phyloP scores from a whole-genome alignment of 2,797 vertebrate genomes.

The Protosalanx chinensis region DNA sequence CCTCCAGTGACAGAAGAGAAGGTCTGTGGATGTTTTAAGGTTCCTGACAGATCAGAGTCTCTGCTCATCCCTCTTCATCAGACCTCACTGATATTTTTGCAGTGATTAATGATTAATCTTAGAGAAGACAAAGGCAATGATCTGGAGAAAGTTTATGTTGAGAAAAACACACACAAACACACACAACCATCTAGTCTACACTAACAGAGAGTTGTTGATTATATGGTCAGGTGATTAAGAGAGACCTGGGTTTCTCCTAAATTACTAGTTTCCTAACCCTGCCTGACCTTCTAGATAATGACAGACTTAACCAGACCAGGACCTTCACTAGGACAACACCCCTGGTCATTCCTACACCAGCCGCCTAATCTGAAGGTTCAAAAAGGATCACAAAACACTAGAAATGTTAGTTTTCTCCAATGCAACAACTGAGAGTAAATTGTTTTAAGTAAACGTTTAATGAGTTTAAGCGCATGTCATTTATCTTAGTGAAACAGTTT shows the following conservation, averaged over 20 bases:
- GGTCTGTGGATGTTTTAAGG: too few species aligned
- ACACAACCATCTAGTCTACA: background rate
- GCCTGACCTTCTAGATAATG: slow-evolving; percentile 35
- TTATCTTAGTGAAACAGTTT: too few species aligned
- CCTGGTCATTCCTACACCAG: slow-evolving; percentile 29
- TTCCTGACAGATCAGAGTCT: too few species aligned
- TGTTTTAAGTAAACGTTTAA: background rate
- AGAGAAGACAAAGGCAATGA: background rate
- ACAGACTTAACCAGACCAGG: slow-evolving; percentile 10
- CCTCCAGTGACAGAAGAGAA: background rate
- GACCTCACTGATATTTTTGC: too few species aligned
- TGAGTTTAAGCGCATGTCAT: too few species aligned
- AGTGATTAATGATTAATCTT: background rate
- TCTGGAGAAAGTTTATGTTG: background rate
- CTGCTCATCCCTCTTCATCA: too few species aligned
- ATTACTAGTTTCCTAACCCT: slow-evolving; percentile 22
- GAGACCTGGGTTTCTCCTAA: slow-evolving; percentile 23
- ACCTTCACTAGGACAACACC: slow-evolving; percentile 45
- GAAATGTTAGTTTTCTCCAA: background rate
- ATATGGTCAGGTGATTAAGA: slow-evolving; percentile 22
- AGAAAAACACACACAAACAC: slow-evolving; percentile 15
- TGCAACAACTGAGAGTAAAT: background rate
- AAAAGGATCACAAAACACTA: background rate
- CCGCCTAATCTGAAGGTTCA: background rate
- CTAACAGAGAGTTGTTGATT: slow-evolving; percentile 48